Percentiles rank a stretch among this genome's conserved stretches.
Evolutionary conservation across 1,140 invertebrate genomes (phyloP).

Genomic region (Acromyrmex echinatior): DNA sequence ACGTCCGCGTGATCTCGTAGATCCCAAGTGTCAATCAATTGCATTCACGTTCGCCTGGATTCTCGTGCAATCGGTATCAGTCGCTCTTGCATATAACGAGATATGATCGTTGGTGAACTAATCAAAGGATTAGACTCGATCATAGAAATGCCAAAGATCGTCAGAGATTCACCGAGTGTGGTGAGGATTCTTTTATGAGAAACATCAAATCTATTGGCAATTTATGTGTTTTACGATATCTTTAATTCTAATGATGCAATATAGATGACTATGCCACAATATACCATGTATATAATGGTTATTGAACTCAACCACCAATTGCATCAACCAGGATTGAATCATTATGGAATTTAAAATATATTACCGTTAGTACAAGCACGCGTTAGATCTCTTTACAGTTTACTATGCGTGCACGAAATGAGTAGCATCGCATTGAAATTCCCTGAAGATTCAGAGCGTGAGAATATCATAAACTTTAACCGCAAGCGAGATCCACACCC

Average conservation of each 20-base stretch:
- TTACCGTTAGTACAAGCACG: slow-evolving; percentile 11
- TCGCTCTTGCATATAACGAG: slow-evolving; percentile 25
- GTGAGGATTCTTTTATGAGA: not conserved
- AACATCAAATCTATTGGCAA: slow-evolving; percentile 4
- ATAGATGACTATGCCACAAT: not conserved
- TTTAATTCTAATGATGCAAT: slow-evolving; percentile 10
- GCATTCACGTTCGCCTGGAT: slow-evolving; percentile 12
- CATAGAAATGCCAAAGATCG: slow-evolving; percentile 21
- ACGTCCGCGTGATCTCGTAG: slow-evolving; percentile 14
- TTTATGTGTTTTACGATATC: slow-evolving; percentile 3
- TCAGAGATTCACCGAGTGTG: not conserved
- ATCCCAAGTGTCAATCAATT: slow-evolving; percentile 36
- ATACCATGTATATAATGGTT: not conserved
- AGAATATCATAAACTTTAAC: slow-evolving; percentile 69
- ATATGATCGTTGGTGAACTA: slow-evolving; percentile 20
- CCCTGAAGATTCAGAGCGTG: slow-evolving; percentile 61
- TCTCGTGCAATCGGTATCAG: slow-evolving; percentile 27
- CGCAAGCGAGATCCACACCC: slow-evolving; percentile 15
- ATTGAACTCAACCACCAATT: slow-evolving; percentile 14
- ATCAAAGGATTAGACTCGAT: slow-evolving; percentile 4
- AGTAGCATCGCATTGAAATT: slow-evolving; percentile 23
- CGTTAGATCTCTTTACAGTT: not conserved
- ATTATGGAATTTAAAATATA: not conserved
- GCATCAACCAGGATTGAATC: not conserved
- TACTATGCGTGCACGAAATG: slow-evolving; percentile 3